Base-by-base conservation (phyloP, 2,888 invertebrate genomes). In the Eremobia ochroleuca region DNA sequence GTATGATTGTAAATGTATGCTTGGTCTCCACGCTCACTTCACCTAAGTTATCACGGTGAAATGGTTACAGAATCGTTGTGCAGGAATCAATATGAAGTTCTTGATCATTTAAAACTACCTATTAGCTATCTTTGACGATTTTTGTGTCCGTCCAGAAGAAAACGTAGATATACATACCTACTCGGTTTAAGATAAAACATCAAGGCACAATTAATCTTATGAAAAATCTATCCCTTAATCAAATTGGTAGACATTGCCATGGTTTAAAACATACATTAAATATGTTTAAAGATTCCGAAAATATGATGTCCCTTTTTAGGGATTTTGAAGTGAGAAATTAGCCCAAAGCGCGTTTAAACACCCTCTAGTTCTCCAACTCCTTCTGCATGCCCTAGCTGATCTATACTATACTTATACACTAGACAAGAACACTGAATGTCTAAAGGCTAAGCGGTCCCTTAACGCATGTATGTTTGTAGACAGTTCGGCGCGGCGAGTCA, bases 401-500 rank as follows among this genome's bases (percentile, higher is more conserved):
- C 81, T 76, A 73, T 84, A 79, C 79, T 87, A 79, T 85, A 81
- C 80, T 81, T 89, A 79, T 77, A 88, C 88, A 88, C 88, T 89
- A 88, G 89, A 89, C 88, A 88, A 81, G 85, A 77, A 87, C 90
- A 88, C 87, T 89, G 87, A 87, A 86, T 86, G 86, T 88, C 87
- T 89, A 88, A 89, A 88, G 89, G 91, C 92, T 94, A 94, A 94
- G 95, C 95, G 94, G 95, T 94, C 93, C 96, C 96, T 96, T 97
- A 97, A 97, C 97, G 97, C 97, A 97, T 97, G 97, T 97, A 97
- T 97, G 97, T 97, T 98, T 98, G 98, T 98, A 98, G 98, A 98
- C 98, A 98, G 98, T 98, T 98, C 98, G 98, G 97, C 98, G 98
- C 98, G 98, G 98, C 98, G 98, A 98, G 97, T 98, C 98, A 98